A percentile compares a stretch with the other conserved stretches of the same genome.
phyloP scores from a whole-genome alignment of 64 coral and sea anemone genomes.

The Cladopsammia gracilis region DNA sequence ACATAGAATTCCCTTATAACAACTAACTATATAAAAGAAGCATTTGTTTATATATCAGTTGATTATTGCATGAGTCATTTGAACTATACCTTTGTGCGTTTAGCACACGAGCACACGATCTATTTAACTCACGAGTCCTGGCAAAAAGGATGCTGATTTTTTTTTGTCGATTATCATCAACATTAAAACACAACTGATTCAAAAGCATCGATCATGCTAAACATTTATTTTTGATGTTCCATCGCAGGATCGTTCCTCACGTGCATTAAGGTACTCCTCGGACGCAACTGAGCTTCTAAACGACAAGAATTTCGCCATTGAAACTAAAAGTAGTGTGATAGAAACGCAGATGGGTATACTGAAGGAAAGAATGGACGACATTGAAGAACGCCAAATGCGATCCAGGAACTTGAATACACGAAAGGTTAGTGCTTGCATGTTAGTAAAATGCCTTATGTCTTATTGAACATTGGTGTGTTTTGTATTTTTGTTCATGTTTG shows the following conservation, averaged over 20 bases:
- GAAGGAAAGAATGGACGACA: slow-evolving; percentile 52
- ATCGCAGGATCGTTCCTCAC: neutral
- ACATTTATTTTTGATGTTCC: neutral
- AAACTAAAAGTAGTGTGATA: neutral
- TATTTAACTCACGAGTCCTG: no score
- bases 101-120: no score
- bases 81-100: no score
- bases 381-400: slow-evolving; percentile 40
- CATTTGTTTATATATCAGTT: no score
- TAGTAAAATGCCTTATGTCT: neutral
- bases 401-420: neutral
- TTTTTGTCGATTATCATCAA: no score
- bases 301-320: slow-evolving; percentile 4
- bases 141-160: no score
- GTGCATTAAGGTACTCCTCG: neutral
- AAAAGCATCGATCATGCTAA: no score
- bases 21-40: no score
- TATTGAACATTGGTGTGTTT: no score
- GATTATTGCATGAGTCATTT: no score
- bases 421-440: slow-evolving; percentile 14
- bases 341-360: slow-evolving; percentile 41
- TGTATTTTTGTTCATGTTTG: neutral
- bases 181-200: no score
- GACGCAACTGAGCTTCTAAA: neutral
- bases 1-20: no score